Conservation (phyloP, 1,140 invertebrate genomes). For the Ceratosolen solmsi region DNA sequence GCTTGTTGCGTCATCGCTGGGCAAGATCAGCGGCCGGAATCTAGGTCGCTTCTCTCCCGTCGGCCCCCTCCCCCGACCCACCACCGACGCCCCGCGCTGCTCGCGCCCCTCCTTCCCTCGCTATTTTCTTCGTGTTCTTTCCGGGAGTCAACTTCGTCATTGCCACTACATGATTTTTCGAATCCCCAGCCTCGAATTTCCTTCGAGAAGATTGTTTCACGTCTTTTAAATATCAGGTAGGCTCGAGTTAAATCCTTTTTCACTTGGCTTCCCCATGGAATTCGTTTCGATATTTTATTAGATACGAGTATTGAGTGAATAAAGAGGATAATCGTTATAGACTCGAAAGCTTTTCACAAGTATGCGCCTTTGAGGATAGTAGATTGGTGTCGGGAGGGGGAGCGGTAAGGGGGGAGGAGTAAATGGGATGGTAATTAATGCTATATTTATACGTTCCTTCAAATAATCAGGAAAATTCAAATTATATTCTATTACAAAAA, state of each 20-base stretch:
- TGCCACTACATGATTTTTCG: slow-evolving; percentile 3
- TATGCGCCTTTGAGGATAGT: too few species aligned
- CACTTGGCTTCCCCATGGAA: not conserved
- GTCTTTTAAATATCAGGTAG: not conserved
- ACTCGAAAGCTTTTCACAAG: not conserved
- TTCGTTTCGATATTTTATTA: not conserved
- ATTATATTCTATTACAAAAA: too few species aligned
- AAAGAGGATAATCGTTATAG: not conserved
- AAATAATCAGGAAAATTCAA: too few species aligned
- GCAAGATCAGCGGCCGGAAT: slow-evolving; percentile 51
- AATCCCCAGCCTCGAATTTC: slow-evolving; percentile 9
- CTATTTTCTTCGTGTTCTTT: slow-evolving; percentile 14
- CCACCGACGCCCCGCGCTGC: not conserved
- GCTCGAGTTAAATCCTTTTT: not conserved
- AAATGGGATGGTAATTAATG: too few species aligned
- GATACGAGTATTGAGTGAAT: not conserved
- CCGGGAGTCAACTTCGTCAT: not conserved
- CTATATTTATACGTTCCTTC: too few species aligned
- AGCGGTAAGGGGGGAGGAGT: too few species aligned
- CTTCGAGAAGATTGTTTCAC: slow-evolving; percentile 6
- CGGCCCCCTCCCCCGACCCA: not conserved
- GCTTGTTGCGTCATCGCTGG: slow-evolving; percentile 44
- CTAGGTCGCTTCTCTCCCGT: slow-evolving; percentile 43
- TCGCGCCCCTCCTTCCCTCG: not conserved
- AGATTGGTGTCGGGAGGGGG: too few species aligned